A percentile compares a stretch with the other conserved stretches of the same genome.
These are phyloP conservation scores for Colinus virginianus DNA, from an alignment of 2,113 vertebrate species.

Conservation along the genomic window DNA sequence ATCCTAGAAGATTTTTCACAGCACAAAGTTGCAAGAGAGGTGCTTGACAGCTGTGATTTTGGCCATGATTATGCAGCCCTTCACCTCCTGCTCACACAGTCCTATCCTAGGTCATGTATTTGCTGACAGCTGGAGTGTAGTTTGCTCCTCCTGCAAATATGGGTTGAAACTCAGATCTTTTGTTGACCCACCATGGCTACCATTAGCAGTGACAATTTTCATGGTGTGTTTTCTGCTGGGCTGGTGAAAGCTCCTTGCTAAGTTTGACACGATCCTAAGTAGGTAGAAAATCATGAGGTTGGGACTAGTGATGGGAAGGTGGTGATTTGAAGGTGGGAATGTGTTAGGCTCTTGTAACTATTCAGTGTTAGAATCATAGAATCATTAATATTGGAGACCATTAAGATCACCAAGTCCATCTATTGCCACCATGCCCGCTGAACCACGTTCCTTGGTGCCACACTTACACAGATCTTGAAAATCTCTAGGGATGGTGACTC, in stretches of 20 bases:
- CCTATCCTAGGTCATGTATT: not conserved
- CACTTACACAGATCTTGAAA: too few relatives aligned
- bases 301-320: not conserved
- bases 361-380: not conserved
- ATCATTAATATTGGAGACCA: too few relatives aligned
- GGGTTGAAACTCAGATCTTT: not conserved
- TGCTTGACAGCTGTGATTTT: not conserved
- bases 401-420: too few relatives aligned
- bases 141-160: not conserved
- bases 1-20: not conserved
- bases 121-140: not conserved
- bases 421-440: too few relatives aligned
- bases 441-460: too few relatives aligned
- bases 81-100: not conserved
- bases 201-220: not conserved
- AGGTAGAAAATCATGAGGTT: not conserved
- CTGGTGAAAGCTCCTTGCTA: not conserved
- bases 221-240: not conserved
- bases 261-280: not conserved
- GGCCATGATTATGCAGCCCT: not conserved
- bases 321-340: not conserved
- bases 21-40: not conserved
- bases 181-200: not conserved
- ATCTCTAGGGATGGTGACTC: too few relatives aligned
- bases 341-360: not conserved